Base-by-base conservation (phyloP, 2,888 invertebrate species). In the Lamellibrachia satsuma region DNA sequence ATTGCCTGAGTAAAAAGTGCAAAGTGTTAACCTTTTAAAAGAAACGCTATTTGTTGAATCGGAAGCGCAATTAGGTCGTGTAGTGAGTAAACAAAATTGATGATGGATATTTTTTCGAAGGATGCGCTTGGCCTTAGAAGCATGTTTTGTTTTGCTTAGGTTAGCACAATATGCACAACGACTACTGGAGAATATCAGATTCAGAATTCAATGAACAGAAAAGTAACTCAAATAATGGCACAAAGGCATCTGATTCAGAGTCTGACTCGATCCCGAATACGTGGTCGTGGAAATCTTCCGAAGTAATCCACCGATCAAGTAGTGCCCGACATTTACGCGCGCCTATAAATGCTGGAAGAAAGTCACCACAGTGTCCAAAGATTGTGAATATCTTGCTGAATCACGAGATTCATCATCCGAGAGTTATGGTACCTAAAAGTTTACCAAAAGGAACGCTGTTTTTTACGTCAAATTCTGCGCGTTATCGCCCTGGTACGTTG, bases 1-100 rank as follows among this genome's bases (percentile, higher is more conserved):
- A 22, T 6, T 6, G 75, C 15, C 6, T 75, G 75, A 75, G 75
- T 15, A 75, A 75, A 22, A 75, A 75, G 1, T 75, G n/a, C 75
- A n/a, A 75, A 75, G 2, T 75, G 75, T 15, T 75, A 75, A 75
- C 75, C 6, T 75, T 75, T 22, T 22, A 75, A 75, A 75, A 22
- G 22, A 6, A 22, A 75, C 75, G 75, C 75, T 75, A 75, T 75
- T 75, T 75, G 22, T 75, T 75, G 75, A 75, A 22, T 75, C 75
- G 75, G 75, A 75, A 75, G 75, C 15, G 75, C 9, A 75, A 15
- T 39, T 39, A 39, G 39, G 39, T 39, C 15, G 22, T 75, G 22
- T 75, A 22, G 75, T 75, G 75, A 75, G 75, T 75, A 75, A 75
- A 75, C 75, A 75, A 75, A 75, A 75, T 75, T 75, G 75, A 75